Evolutionary conservation across 2,797 vertebrate species (phyloP), one percentile per base, ranked within the genome.

Genomic region (Gallinago solitaria): DNA sequence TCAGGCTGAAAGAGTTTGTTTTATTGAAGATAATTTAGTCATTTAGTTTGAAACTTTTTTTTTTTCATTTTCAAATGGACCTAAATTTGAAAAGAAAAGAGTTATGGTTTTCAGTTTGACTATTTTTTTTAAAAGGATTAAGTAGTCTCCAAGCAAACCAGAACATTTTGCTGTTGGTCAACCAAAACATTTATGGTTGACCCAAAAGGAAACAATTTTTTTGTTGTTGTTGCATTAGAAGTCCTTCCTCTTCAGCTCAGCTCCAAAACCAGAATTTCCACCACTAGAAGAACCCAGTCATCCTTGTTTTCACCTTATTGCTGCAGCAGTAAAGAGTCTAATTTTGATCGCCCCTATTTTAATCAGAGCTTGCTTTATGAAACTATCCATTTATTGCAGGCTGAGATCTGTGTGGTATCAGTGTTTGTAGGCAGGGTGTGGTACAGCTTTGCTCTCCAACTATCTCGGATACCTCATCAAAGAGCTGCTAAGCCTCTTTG

Each of bases 101-200:
- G 9, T 33, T 86, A 67, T 59, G 70, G 16, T 1, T 12, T 82
- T 59, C 12, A 60, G 32, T 47, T 18, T 43, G 12, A 30, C 23
- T 76, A 39, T 54, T 50, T n/a, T 61, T 17, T 1, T 48, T 45
- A 48, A 69, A 30, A 88, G n/a, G 33, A 75, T 54, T 28, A 48
- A 88, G 59, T 35, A 73, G 32, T 56, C 74, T 95, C 48, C 45
- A 84, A 89, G 47, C 39, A 95, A 88, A 76, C n/a, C 70, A 90
- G 83, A 87, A 76, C 41, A 60, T 63, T 95, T 89, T 89, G 65
- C 83, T 81, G 84, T 74, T 69, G 77, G 77, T 94, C 80, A 91
- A 68, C 54, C 20, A 77, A 69, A 83, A 79, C 1, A 2, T 1
- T 90, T 95, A 89, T 86, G 51, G 12, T 83, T 74, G 68, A 87